A percentile compares a stretch with the other conserved stretches of the same genome.
Evolutionary conservation across 1,140 invertebrate genomes (phyloP).

Genomic region (Plodia interpunctella): DNA sequence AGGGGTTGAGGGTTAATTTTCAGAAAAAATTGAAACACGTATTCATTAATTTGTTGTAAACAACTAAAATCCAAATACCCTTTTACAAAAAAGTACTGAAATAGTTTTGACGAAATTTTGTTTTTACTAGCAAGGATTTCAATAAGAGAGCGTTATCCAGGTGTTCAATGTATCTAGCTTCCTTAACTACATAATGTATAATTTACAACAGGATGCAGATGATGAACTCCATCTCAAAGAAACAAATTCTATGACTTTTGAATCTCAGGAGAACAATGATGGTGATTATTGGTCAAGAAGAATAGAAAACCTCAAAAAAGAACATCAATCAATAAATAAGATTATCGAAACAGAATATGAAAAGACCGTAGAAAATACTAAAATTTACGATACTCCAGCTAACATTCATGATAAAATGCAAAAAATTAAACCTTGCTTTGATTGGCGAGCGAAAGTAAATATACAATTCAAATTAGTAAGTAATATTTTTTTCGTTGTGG

Average conservation of each 20-base stretch:
- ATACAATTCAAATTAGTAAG: not conserved
- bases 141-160: too few species aligned
- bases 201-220: slow-evolving; percentile 28
- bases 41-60: too few species aligned
- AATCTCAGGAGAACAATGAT: slow-evolving; percentile 34
- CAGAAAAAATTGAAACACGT: too few species aligned
- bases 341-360: slow-evolving; percentile 62
- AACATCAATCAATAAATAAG: slow-evolving; percentile 58
- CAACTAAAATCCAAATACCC: too few species aligned
- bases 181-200: too few species aligned
- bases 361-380: slow-evolving; percentile 46
- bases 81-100: too few species aligned
- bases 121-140: too few species aligned
- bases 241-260: slow-evolving; percentile 18
- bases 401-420: slow-evolving; percentile 41
- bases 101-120: too few species aligned
- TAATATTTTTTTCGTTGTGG: not conserved
- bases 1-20: too few species aligned
- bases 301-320: slow-evolving; percentile 56
- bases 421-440: slow-evolving; percentile 58
- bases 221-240: slow-evolving; percentile 37
- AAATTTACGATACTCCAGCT: slow-evolving; percentile 38
- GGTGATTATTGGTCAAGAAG: slow-evolving; percentile 56
- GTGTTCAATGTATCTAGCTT: too few species aligned
- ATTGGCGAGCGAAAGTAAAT: slow-evolving; percentile 51